phyloP scores from a whole-genome alignment of 1,140 invertebrate species.

The Patella vulgata region DNA sequence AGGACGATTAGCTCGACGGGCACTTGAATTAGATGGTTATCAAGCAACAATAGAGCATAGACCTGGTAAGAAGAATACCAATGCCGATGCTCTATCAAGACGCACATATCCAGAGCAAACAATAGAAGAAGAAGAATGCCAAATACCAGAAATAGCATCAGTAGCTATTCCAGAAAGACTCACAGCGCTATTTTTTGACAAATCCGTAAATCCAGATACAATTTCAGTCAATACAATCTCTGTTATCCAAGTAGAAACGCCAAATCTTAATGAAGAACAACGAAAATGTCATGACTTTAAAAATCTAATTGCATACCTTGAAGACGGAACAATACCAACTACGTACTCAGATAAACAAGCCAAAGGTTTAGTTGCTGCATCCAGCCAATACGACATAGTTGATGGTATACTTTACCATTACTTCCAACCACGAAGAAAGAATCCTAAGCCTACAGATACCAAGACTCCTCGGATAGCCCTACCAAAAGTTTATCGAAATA shows the following conservation, averaged over 20 bases:
- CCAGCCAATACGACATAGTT: constrained; percentile 21
- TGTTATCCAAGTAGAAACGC: too few relatives aligned
- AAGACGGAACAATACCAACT: background rate
- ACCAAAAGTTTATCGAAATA: constrained; percentile 19
- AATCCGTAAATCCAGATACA: too few relatives aligned
- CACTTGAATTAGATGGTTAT: constrained; percentile 18
- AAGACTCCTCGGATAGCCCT: constrained; percentile 23
- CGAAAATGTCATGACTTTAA: background rate
- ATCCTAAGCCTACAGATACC: constrained; percentile 8
- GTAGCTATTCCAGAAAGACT: too few relatives aligned
- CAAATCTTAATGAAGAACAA: background rate
- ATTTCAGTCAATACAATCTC: too few relatives aligned
- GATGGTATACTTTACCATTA: constrained; percentile 30
- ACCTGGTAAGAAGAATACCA: constrained; percentile 1
- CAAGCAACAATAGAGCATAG: constrained; percentile 6
- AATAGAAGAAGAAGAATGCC: too few relatives aligned
- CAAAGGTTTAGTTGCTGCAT: background rate
- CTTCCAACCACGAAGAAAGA: constrained; percentile 22
- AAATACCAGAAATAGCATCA: too few relatives aligned
- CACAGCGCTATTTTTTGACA: too few relatives aligned
- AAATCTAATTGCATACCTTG: background rate
- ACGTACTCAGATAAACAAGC: background rate
- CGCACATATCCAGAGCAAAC: too few relatives aligned
- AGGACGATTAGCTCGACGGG: constrained; percentile 14
- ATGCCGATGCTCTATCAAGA: constrained; percentile 2